Percentiles rank a stretch among this genome's conserved stretches.
Evolutionary conservation across 2,888 invertebrate genomes (phyloP).

Genomic region (Erpobdella octoculata): DNA sequence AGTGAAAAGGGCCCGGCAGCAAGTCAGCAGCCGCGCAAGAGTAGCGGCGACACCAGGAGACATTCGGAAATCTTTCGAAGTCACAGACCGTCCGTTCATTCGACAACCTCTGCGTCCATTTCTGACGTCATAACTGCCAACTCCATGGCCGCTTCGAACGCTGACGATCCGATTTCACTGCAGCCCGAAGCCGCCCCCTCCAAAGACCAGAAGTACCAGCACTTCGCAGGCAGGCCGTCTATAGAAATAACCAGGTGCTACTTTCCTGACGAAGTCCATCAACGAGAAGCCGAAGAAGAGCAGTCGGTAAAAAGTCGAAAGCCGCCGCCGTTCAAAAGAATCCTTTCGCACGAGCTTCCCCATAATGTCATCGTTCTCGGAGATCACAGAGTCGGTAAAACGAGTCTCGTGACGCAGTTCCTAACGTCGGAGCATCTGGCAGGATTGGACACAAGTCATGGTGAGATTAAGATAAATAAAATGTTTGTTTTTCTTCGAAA

Average conservation of each 20-base stretch:
- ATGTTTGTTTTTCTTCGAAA: too few species aligned
- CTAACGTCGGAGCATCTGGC: constrained; percentile 33
- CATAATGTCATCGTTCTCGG: constrained; percentile 28
- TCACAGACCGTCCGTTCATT: constrained; percentile 13
- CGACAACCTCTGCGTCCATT: constrained; percentile 12
- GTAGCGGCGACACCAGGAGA: constrained; percentile 3
- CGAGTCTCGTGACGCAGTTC: constrained; percentile 30
- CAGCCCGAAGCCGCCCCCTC: not conserved
- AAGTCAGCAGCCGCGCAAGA: too few species aligned
- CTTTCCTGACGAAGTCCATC: not conserved
- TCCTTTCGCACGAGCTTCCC: constrained; percentile 19
- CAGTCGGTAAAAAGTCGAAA: not conserved
- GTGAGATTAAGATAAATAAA: too few species aligned
- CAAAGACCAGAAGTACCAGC: not conserved
- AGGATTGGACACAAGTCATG: constrained; percentile 25
- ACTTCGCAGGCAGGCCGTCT: not conserved
- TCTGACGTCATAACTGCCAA: constrained; percentile 23
- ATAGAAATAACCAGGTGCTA: constrained; percentile 11
- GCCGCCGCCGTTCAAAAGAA: constrained; percentile 8
- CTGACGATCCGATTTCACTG: constrained; percentile 6
- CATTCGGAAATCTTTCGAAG: constrained; percentile 3
- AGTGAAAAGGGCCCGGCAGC: not conserved
- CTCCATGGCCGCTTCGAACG: constrained; percentile 7
- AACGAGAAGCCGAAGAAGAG: not conserved
- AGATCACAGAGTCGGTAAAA: constrained; percentile 30